These are phyloP conservation scores for Pangasius sanitwongsei DNA, from an alignment of 2,797 vertebrate species.

Conservation along the genomic window DNA sequence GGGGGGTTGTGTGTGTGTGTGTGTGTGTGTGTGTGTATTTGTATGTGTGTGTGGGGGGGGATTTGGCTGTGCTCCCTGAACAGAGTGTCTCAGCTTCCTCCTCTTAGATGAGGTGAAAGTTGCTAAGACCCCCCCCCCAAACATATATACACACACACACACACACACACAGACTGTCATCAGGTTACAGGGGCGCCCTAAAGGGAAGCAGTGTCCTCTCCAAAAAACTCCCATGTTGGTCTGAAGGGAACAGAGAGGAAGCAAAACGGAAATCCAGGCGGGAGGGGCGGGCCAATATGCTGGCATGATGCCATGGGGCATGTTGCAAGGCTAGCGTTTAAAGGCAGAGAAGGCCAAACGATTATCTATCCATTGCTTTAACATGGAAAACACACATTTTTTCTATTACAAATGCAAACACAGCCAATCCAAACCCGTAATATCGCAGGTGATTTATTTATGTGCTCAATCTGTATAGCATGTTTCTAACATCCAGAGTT, in stretches of 20 bases:
- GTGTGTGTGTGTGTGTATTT: conserved; percentile 18
- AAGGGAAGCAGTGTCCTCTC: conserved; percentile 46
- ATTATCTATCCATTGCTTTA: conserved; percentile 44
- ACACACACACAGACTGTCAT: conserved; percentile 37
- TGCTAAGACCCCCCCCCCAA: conserved; percentile 18
- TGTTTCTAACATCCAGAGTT: neutral
- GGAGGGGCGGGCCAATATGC: conserved; percentile 39
- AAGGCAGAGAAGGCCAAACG: conserved; percentile 22
- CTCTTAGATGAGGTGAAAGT: conserved; percentile 46
- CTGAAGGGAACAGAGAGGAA: conserved; percentile 42
- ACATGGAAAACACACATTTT: conserved; percentile 16
- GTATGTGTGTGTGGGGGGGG: neutral
- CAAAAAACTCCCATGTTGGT: conserved; percentile 34
- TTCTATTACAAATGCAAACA: neutral
- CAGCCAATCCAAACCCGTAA: neutral
- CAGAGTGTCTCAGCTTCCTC: conserved; percentile 43
- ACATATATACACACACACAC: conserved; percentile 11
- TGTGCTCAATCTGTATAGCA: neutral
- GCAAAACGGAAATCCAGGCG: conserved; percentile 56
- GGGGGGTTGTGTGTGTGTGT: conserved; percentile 11
- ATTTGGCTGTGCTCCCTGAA: conserved; percentile 3
- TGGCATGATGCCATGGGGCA: conserved; percentile 35
- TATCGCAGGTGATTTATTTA: neutral
- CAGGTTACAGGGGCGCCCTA: conserved; percentile 54
- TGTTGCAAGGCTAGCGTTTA: conserved; percentile 30